Conservation (phyloP, 2,797 vertebrate species). For the Rhinatrema bivittatum region DNA sequence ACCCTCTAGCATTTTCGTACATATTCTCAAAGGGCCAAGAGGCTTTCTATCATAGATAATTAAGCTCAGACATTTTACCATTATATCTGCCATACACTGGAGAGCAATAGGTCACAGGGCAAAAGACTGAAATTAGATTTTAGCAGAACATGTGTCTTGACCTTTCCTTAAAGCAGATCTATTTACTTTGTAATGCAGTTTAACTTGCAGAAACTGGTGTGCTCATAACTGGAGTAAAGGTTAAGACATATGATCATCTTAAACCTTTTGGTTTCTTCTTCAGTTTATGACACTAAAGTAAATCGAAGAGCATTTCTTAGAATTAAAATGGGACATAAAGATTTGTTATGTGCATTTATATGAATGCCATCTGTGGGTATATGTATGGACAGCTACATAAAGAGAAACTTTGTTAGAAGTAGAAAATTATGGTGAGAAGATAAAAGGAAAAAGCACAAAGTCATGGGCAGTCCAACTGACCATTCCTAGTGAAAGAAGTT, state of each 20-base stretch:
- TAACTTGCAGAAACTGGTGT: constrained; percentile 73
- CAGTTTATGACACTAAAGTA: no score
- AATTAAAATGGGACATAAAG: no score
- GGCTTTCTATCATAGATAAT: constrained; percentile 55
- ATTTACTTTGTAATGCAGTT: constrained; percentile 91
- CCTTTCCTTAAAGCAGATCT: constrained; percentile 86
- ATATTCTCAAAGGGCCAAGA: constrained; percentile 39
- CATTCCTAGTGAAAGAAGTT: no score
- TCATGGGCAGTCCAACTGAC: no score
- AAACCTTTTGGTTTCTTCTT: constrained; percentile 54
- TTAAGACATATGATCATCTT: constrained; percentile 72
- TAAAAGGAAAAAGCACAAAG: no score
- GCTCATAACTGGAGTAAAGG: constrained; percentile 81
- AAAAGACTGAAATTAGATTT: constrained; percentile 82
- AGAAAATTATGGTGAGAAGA: no score
- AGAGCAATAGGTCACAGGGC: constrained; percentile 60
- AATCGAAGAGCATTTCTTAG: no score
- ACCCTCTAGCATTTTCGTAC: constrained; percentile 38
- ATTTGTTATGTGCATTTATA: no score
- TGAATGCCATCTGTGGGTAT: no score
- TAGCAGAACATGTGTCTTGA: constrained; percentile 89
- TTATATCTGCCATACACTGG: constrained; percentile 48
- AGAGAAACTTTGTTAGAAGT: no score
- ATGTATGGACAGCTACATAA: no score
- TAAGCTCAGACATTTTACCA: constrained; percentile 54